Conservation (phyloP, 2,113 vertebrate species). For the Percopsis transmontana region DNA sequence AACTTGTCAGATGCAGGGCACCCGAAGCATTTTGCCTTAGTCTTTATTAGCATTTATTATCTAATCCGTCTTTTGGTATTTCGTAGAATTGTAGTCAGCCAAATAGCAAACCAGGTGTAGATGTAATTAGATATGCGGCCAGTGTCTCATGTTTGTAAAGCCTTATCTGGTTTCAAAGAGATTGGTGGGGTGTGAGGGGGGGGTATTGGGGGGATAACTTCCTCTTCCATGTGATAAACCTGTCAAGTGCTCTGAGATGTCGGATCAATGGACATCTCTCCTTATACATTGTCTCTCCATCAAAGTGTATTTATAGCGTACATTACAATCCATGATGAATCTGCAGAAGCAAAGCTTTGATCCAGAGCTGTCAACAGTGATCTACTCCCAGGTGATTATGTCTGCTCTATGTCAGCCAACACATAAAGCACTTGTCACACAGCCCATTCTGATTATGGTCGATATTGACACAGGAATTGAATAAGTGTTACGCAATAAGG, state of each 20-base stretch:
- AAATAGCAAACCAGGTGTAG: background rate
- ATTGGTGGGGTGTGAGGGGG: conserved; percentile 1
- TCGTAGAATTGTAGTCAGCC: background rate
- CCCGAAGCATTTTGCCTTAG: conserved; percentile 1
- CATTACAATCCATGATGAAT: conserved; percentile 54
- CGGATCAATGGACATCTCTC: conserved; percentile 30
- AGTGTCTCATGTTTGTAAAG: conserved; percentile 23
- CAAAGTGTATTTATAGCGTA: conserved; percentile 47
- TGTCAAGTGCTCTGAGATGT: conserved; percentile 20
- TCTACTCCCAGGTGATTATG: conserved; percentile 65
- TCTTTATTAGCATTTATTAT: conserved; percentile 6
- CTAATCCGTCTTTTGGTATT: conserved; percentile 3
- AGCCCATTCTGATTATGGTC: conserved; percentile 59
- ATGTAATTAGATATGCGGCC: conserved; percentile 9
- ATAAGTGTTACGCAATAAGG: conserved; percentile 69
- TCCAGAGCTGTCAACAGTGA: conserved; percentile 58
- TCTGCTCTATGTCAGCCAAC: conserved; percentile 57
- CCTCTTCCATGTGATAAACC: conserved; percentile 16
- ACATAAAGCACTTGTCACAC: conserved; percentile 62
- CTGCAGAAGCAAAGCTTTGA: conserved; percentile 57
- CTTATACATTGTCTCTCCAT: conserved; percentile 3
- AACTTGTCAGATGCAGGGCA: conserved; percentile 19
- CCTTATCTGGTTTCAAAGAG: conserved; percentile 39
- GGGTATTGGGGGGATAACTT: conserved; percentile 42
- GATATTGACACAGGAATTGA: conserved; percentile 74